Base-by-base conservation (phyloP, 2,888 invertebrate species). In the Cataglyphis cursor region DNA sequence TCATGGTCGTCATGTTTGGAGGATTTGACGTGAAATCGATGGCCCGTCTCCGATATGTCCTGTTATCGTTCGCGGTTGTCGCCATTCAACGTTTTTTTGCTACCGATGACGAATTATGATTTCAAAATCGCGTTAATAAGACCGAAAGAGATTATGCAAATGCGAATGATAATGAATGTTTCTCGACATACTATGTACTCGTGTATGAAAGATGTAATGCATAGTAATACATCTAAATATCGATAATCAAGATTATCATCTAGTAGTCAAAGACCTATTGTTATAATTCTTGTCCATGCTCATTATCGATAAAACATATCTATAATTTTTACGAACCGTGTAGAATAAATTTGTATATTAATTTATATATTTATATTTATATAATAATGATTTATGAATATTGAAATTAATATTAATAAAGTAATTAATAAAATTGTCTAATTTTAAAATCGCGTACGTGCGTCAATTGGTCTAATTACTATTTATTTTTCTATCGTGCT, bases 1-100 rank as follows among this genome's bases (percentile, higher is more conserved):
- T 92, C 92, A 88, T 82, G 82, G 87, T 86, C 90, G 91, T 90
- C 90, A 91, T 90, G 89, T 91, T 87, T 65, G 74, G 54, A 82
- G 80, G 74, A 76, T 83, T 90, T 89, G 90, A 90, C 85, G 81
- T 83, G 87, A 90, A 90, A 87, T 90, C 90, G 78, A 90, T 86
- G 31, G 21, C 82, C 64, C 48, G 41, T 35, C 61, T 48, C 51
- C 54, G 57, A 31, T 44, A 44, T n/a, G 6, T 41, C n/a, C 10
- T 2, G 15, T 31, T 28, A 24, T 38, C 38, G 2, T 24, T 1
- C 41, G 68, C 70, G 70, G 5, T 31, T 70, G 21, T 35, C 31
- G 28, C 18, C 1, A 21, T 70, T 54, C 35, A 2, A 54, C 6
- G 0, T 44, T 78, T 12, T 12, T 68, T 6, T 10, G 44, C 44